phyloP scores from a whole-genome alignment of 1,140 invertebrate species.

The Theocolax elegans region DNA sequence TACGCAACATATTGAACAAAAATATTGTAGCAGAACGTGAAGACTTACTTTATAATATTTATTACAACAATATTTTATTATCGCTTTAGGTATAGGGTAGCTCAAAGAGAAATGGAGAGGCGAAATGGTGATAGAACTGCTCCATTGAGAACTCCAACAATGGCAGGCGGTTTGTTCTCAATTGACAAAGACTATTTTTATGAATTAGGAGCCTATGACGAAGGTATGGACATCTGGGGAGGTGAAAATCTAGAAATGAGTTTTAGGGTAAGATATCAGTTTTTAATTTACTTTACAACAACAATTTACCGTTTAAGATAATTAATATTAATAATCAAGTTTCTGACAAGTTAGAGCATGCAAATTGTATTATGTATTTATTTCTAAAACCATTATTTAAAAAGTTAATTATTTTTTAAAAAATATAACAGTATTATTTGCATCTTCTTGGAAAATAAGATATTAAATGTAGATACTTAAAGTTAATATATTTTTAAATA shows the following conservation, averaged over 20 bases:
- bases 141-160: conserved; percentile 94
- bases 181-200: conserved; percentile 98
- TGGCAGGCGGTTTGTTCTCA: conserved; percentile 98
- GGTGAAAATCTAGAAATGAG: conserved; percentile 99
- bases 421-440: too few relatives aligned
- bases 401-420: too few relatives aligned
- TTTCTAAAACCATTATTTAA: not conserved
- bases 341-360: too few relatives aligned
- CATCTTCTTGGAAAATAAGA: too few relatives aligned
- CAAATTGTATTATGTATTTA: not conserved
- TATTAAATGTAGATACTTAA: too few relatives aligned
- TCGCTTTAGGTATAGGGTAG: conserved; percentile 87
- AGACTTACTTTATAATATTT: too few relatives aligned
- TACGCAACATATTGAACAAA: too few relatives aligned
- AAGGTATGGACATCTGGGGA: conserved; percentile 99
- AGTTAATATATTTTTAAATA: too few relatives aligned
- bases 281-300: not conserved
- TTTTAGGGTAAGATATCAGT: conserved; percentile 83
- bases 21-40: too few relatives aligned
- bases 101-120: conserved; percentile 93
- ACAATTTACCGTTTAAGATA: not conserved
- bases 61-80: conserved; percentile 1
- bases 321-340: too few relatives aligned
- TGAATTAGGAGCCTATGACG: conserved; percentile 96
- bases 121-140: conserved; percentile 89